Evolutionary conservation across 2,797 vertebrate species (phyloP).

Genomic region (Urophycis tenuis): DNA sequence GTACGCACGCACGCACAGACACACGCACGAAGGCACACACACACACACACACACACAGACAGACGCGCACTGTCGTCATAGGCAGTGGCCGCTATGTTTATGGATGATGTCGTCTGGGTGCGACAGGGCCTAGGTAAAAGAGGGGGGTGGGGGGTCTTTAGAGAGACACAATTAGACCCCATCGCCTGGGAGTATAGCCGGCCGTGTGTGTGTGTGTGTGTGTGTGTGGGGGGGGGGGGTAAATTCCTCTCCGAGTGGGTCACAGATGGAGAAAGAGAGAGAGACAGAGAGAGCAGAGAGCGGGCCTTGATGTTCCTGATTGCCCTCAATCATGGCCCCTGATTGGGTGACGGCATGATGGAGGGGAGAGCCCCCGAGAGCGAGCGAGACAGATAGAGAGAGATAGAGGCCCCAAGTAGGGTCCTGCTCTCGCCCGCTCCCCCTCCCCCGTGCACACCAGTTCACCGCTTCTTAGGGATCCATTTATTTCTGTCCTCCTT

Average conservation of each 20-base stretch:
- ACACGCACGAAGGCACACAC: neutral
- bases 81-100: conserved; percentile 36
- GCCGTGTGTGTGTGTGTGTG: conserved; percentile 23
- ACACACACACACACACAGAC: neutral
- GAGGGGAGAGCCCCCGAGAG: conserved; percentile 27
- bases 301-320: conserved; percentile 46
- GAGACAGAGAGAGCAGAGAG: neutral
- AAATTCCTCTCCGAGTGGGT: conserved; percentile 46
- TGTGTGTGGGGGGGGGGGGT: conserved; percentile 8
- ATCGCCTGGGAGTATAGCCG: neutral
- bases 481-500: conserved; percentile 41
- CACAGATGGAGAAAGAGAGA: neutral
- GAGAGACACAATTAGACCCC: conserved; percentile 49
- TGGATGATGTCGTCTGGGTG: conserved; percentile 44
- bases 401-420: neutral
- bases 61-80: neutral
- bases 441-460: neutral
- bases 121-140: conserved; percentile 48
- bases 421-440: neutral
- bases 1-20: neutral
- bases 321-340: conserved; percentile 55
- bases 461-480: conserved; percentile 29
- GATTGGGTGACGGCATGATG: conserved; percentile 52
- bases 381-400: conserved; percentile 3
- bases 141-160: conserved; percentile 36